Evolutionary conservation across 2,888 invertebrate species (phyloP).

Genomic region (Branchinecta sandiegonensis): DNA sequence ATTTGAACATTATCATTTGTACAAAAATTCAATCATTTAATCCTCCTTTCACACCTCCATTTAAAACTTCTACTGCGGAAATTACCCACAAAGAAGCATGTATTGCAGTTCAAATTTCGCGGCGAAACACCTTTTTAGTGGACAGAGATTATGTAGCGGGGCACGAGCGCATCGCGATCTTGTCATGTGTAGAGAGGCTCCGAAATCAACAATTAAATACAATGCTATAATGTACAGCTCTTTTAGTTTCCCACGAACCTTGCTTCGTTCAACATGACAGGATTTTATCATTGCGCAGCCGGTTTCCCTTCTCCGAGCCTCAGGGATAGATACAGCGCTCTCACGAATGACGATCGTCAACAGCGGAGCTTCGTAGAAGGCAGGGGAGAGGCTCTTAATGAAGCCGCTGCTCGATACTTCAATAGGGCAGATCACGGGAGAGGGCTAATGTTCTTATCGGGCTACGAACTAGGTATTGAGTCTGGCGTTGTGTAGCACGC

Average conservation of each 20-base stretch:
- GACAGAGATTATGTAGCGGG: background rate
- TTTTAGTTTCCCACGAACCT: conserved; percentile 15
- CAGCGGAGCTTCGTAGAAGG: background rate
- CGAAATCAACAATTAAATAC: conserved; percentile 15
- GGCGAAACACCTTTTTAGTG: too few species aligned
- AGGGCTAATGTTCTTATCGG: too few species aligned
- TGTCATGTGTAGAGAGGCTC: conserved; percentile 14
- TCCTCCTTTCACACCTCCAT: too few species aligned
- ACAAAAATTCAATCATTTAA: too few species aligned
- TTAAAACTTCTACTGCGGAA: too few species aligned
- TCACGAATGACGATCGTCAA: background rate
- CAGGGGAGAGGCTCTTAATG: background rate
- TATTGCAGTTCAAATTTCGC: too few species aligned
- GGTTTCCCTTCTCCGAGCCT: background rate
- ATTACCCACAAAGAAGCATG: too few species aligned
- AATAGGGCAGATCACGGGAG: too few species aligned
- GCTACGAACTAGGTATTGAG: too few species aligned
- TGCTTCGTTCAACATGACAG: conserved; percentile 15
- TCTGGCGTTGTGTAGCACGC: too few species aligned
- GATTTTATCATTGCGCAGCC: background rate
- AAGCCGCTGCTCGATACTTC: too few species aligned
- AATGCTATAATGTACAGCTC: conserved; percentile 15
- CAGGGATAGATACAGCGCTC: background rate
- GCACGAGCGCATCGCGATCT: conserved; percentile 15
- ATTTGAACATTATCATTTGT: too few species aligned